These are phyloP conservation scores for Istiophorus platypterus DNA, from an alignment of 2,113 vertebrate genomes.

Conservation along the genomic window DNA sequence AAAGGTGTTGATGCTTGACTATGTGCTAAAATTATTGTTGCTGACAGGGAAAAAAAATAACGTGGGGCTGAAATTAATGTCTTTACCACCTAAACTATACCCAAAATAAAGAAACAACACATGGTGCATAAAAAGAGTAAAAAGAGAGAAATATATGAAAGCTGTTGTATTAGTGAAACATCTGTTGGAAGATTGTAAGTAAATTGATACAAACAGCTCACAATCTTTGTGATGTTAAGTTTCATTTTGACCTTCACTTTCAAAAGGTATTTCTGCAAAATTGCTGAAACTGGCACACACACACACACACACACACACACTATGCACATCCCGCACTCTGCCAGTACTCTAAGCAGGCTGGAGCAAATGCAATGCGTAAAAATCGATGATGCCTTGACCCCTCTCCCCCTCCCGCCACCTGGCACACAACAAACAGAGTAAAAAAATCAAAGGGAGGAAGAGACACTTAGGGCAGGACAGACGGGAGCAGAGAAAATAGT, in stretches of 20 bases:
- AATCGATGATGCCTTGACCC: neutral
- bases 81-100: neutral
- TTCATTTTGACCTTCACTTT: neutral
- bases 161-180: neutral
- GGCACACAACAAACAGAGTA: neutral
- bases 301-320: neutral
- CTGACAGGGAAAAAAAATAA: too few species aligned
- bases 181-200: neutral
- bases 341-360: neutral
- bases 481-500: neutral
- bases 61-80: too few species aligned
- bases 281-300: neutral
- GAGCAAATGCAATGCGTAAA: slow-evolving; percentile 16
- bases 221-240: neutral
- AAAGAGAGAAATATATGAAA: neutral
- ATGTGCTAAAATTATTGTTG: neutral
- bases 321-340: neutral
- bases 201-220: neutral
- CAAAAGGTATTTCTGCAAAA: neutral
- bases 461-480: neutral
- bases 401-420: too few species aligned
- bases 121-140: neutral
- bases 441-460: slow-evolving; percentile 7
- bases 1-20: neutral
- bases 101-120: neutral